Evolutionary conservation across 2,113 vertebrate species (phyloP).

Genomic region (Ploceus nigricollis): DNA sequence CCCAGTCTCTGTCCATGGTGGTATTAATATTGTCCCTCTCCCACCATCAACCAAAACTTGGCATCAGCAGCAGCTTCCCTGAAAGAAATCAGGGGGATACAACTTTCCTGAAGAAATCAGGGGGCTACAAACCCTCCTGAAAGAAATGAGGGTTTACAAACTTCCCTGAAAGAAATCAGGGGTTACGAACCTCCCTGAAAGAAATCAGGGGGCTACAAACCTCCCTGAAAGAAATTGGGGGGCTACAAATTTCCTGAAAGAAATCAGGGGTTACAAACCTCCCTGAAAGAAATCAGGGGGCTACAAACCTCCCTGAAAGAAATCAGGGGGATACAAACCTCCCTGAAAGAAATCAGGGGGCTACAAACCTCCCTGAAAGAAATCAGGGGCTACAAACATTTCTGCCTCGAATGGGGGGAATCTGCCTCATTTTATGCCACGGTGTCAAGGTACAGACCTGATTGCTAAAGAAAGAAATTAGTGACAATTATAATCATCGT

Average conservation of each 20-base stretch:
- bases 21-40: background rate
- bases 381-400: background rate
- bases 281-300: too few species aligned
- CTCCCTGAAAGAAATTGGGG: too few species aligned
- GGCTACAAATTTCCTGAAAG: too few species aligned
- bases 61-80: background rate
- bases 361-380: too few species aligned
- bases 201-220: accelerated
- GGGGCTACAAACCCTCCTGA: too few species aligned
- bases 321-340: too few species aligned
- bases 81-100: background rate
- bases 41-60: accelerated
- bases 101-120: too few species aligned
- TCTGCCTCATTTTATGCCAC: background rate
- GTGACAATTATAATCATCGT: slow-evolving; percentile 23
- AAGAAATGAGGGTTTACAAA: accelerated
- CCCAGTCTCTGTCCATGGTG: accelerated
- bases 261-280: accelerated
- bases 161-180: too few species aligned
- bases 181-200: too few species aligned
- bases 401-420: accelerated
- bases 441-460: background rate
- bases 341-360: too few species aligned
- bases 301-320: too few species aligned
- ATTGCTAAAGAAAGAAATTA: slow-evolving; percentile 45